Evolutionary conservation across 2,113 vertebrate genomes (phyloP).

Genomic region (Melanocharis versteri): DNA sequence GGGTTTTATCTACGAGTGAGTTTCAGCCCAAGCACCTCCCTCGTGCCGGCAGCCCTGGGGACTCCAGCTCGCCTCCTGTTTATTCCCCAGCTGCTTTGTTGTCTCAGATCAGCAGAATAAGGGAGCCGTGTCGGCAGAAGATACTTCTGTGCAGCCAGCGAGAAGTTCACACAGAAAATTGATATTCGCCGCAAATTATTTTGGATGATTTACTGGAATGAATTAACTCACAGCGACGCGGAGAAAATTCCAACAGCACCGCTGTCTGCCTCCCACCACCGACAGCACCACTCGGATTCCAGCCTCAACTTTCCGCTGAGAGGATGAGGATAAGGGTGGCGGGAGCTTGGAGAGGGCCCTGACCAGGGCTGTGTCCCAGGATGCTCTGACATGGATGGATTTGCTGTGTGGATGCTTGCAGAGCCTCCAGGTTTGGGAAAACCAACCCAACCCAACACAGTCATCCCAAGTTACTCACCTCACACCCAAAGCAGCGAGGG

Average conservation of each 20-base stretch:
- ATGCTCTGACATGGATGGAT: rapidly evolving
- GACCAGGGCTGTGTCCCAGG: not conserved
- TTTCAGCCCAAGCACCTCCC: constrained; percentile 48
- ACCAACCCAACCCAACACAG: rapidly evolving
- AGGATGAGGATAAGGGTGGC: not conserved
- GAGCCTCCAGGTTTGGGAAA: not conserved
- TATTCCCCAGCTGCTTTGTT: constrained; percentile 66
- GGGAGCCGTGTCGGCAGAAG: constrained; percentile 52
- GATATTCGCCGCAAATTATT: constrained; percentile 60
- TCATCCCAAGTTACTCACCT: rapidly evolving
- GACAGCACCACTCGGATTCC: rapidly evolving
- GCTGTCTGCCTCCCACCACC: not conserved
- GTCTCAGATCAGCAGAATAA: constrained; percentile 60
- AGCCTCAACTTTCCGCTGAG: rapidly evolving
- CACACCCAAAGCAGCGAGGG: not conserved
- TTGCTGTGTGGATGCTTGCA: rapidly evolving
- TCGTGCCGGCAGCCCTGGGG: constrained; percentile 24
- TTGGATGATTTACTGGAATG: constrained; percentile 67
- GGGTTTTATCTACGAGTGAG: not conserved
- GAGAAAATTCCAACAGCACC: not conserved
- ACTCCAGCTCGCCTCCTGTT: constrained; percentile 35
- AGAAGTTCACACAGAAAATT: constrained; percentile 64
- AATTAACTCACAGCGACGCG: constrained; percentile 49
- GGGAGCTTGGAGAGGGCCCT: rapidly evolving
- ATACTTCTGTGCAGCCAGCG: constrained; percentile 45